Conservation (phyloP, 2,888 invertebrate genomes). For the Eupeodes latifasciatus region DNA sequence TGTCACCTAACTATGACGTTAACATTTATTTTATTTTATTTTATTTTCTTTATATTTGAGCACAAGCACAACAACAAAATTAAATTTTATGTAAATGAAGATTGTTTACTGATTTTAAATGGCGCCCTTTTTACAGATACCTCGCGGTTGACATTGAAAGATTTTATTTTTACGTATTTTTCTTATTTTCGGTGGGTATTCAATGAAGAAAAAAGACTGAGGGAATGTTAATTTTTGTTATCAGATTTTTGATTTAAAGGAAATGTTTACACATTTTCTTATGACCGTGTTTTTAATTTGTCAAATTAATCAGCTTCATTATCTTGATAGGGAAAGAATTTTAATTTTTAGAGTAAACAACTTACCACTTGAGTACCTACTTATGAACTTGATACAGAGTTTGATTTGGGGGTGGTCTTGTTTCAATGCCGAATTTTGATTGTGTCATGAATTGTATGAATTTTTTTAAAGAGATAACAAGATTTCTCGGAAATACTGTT, state of each 20-base stretch:
- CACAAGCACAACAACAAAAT: background rate
- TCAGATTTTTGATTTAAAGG: slow-evolving; percentile 39
- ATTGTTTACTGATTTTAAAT: background rate
- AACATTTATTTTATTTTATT: background rate
- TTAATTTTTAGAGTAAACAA: slow-evolving; percentile 20
- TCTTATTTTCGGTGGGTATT: background rate
- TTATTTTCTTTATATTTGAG: background rate
- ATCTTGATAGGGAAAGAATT: slow-evolving; percentile 6
- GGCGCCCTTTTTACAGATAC: background rate
- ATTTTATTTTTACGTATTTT: background rate
- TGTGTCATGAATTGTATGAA: background rate
- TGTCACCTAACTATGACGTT: slow-evolving; percentile 34
- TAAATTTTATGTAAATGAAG: slow-evolving; percentile 26
- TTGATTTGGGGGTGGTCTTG: background rate
- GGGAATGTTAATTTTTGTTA: slow-evolving; percentile 11
- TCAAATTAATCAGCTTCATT: slow-evolving; percentile 32
- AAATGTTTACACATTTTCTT: slow-evolving; percentile 37
- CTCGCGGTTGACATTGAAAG: slow-evolving; percentile 21
- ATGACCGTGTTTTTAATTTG: slow-evolving; percentile 13
- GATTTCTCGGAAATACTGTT: too few species aligned
- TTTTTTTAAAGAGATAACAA: too few species aligned
- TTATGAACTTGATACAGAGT: background rate
- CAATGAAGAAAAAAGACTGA: background rate
- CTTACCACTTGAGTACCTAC: background rate
- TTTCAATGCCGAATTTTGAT: background rate